Evolutionary conservation across 2,113 vertebrate species (phyloP), one percentile per base, ranked within the genome.

Genomic region (Origma solitaria): DNA sequence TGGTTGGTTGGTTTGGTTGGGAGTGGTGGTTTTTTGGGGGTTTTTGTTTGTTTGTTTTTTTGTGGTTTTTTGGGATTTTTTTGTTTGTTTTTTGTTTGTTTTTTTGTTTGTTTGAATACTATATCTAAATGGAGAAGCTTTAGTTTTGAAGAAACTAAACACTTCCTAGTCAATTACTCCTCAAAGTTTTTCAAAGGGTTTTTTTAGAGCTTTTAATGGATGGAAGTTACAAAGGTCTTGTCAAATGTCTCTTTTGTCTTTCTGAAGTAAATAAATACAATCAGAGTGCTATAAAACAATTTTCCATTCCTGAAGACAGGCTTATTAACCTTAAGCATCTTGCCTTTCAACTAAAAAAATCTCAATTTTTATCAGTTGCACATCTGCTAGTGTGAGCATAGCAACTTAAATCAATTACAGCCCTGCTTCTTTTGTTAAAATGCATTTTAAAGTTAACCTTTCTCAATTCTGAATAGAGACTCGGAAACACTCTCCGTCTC

Each of bases 391-490:
- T 13, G 38, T 22, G 15, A 62, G 1, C 5, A 65, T n/a, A 88
- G 3, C 15, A 35, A 2, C 16, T 42, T 87, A n/a, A 77, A 82
- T 24, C 4, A 53, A 11, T 65, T n/a, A 76, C 2, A 77, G 11
- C 22, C 25, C 16, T 58, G 13, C 6, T 82, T 40, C 24, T 64
- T 24, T 44, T 13, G 4, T 51, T 57, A 31, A 83, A 23, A 18
- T 5, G 5, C 7, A 30, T 50, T 76, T 86, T 65, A 19, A 65
- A 89, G 8, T 44, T 71, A 8, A 13, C 51, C 37, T 61, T 75
- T 47, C 23, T 13, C 1, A 2, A 0, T 27, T 50, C 18, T 40
- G 18, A 30, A 20, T 9, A 45, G 3, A 73, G 3, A 9, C 10
- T 69, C 19, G 37, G 28, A 80, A 87, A 28, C 23, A 57, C 37